Conservation (phyloP, 2,113 vertebrate species). For the Thunnus maccoyii region DNA sequence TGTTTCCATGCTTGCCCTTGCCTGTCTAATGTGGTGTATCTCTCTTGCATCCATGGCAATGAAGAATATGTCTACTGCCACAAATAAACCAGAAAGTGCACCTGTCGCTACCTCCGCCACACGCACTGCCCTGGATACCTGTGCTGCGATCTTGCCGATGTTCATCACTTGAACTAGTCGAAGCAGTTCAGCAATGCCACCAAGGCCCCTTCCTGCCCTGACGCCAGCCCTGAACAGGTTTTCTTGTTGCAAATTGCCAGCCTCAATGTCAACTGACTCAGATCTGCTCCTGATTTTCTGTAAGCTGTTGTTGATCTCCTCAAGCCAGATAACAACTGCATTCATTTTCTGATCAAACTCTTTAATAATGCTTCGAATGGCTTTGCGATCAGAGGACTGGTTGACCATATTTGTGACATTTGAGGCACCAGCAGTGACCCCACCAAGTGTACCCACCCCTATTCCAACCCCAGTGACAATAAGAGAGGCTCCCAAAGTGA, state of each 20-base stretch:
- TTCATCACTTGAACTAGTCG: constrained; percentile 12
- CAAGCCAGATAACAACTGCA: constrained; percentile 21
- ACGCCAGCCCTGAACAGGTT: not conserved
- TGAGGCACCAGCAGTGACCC: constrained; percentile 49
- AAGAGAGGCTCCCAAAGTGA: constrained; percentile 45
- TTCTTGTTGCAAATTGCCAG: accelerated
- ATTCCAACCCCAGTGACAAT: constrained; percentile 43
- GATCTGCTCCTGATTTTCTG: not conserved
- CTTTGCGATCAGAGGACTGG: constrained; percentile 46
- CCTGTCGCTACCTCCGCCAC: constrained; percentile 27
- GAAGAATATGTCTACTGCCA: constrained; percentile 50
- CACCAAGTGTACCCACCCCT: constrained; percentile 9
- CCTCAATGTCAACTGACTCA: accelerated
- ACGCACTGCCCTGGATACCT: constrained; percentile 36
- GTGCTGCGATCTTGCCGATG: constrained; percentile 11
- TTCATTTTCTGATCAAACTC: constrained; percentile 43
- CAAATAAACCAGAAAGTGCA: constrained; percentile 21
- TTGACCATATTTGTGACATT: constrained; percentile 72
- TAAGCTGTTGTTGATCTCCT: not conserved
- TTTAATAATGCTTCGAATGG: constrained; percentile 46
- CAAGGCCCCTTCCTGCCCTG: constrained; percentile 12
- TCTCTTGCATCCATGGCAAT: constrained; percentile 63
- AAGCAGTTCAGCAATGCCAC: constrained; percentile 13
- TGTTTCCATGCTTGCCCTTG: not conserved
- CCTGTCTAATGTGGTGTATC: constrained; percentile 46